Conservation (phyloP, 2,113 vertebrate species). For the Haemorhous mexicanus region DNA sequence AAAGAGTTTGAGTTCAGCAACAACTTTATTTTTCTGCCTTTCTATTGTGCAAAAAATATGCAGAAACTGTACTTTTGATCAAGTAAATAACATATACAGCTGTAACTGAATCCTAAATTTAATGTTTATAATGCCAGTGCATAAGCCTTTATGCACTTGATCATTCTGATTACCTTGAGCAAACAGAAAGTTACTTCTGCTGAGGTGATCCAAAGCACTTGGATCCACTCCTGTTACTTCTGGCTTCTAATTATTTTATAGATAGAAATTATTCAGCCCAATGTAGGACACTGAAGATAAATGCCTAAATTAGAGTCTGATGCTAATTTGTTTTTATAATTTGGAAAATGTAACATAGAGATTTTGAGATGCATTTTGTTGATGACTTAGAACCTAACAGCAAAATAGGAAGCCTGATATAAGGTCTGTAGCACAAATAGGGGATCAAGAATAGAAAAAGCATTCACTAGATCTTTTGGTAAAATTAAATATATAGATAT, state of each 20-base stretch:
- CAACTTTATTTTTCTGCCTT: background rate
- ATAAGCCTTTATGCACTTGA: background rate
- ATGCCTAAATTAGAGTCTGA: background rate
- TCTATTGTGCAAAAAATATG: background rate
- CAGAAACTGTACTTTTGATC: background rate
- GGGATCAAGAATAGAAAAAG: background rate
- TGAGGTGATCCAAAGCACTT: background rate
- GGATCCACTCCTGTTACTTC: background rate
- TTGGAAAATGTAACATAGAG: background rate
- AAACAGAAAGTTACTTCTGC: background rate
- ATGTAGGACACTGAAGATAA: background rate
- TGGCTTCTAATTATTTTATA: background rate
- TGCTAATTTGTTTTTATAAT: background rate
- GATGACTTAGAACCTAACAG: background rate
- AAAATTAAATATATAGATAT: background rate
- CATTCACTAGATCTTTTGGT: background rate
- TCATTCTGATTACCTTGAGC: background rate
- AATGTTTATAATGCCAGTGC: background rate
- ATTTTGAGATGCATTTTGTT: background rate
- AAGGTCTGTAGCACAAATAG: background rate
- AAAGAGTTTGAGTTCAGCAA: background rate
- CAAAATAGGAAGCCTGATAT: background rate
- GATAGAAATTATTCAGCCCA: background rate
- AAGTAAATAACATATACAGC: background rate
- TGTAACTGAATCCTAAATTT: background rate